A percentile compares a stretch with the other conserved stretches of the same genome.
Conservation (phyloP, 37 sponge, comb jelly and placozoan species). For the Chondrosia reniformis region DNA sequence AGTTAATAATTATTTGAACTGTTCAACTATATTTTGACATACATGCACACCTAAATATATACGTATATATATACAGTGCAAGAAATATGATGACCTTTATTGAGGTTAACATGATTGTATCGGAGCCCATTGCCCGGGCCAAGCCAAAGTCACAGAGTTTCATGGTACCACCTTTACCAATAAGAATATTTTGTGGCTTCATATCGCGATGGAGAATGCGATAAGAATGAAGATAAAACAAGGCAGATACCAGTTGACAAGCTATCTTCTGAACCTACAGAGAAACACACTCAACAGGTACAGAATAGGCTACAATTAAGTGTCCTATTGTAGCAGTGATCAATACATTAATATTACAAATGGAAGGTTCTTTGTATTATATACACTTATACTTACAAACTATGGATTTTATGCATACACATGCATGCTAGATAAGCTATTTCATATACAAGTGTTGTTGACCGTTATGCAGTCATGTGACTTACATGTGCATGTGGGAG, state of each 20-base stretch:
- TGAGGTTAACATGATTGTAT: slow-evolving; percentile 88
- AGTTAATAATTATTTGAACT: background rate
- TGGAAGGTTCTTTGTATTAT: no score
- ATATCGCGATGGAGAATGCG: slow-evolving; percentile 94
- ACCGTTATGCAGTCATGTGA: no score
- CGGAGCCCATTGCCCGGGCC: slow-evolving; percentile 85
- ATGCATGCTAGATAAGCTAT: no score
- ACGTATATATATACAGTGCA: background rate
- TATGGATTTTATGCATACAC: no score
- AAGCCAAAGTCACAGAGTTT: slow-evolving; percentile 97
- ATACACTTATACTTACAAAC: no score
- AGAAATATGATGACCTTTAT: slow-evolving; percentile 58
- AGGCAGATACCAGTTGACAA: slow-evolving; percentile 86
- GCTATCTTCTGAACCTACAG: slow-evolving; percentile 71
- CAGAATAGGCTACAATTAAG: no score
- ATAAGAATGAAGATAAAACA: slow-evolving; percentile 89
- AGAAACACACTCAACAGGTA: background rate
- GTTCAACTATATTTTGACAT: background rate
- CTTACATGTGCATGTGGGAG: no score
- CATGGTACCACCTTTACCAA: slow-evolving; percentile 75
- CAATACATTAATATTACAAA: no score
- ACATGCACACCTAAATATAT: background rate
- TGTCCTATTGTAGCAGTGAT: no score
- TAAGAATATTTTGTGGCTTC: slow-evolving; percentile 96
- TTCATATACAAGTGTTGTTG: no score